Conservation (phyloP, 2,797 vertebrate species). For the Sebastes cheni region DNA sequence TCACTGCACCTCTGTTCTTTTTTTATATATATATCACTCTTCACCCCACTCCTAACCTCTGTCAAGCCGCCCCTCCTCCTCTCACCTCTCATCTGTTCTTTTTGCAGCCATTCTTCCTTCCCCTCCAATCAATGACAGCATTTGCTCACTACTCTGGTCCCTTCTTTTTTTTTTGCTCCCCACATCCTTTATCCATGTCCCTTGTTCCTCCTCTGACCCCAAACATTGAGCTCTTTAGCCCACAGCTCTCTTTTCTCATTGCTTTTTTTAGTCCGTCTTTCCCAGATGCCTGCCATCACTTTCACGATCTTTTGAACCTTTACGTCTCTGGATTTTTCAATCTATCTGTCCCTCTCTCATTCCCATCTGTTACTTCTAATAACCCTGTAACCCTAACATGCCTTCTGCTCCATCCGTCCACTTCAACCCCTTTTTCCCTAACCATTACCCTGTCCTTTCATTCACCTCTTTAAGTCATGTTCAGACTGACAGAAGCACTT, state of each 20-base stretch:
- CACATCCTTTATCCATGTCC: conserved; percentile 33
- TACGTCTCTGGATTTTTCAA: conserved; percentile 33
- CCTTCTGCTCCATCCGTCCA: conserved; percentile 27
- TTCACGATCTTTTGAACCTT: conserved; percentile 40
- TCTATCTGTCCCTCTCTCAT: conserved; percentile 18
- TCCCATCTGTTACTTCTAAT: conserved; percentile 56
- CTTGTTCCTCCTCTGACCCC: conserved; percentile 33
- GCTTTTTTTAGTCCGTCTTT: conserved; percentile 28
- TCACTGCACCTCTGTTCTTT: conserved; percentile 45
- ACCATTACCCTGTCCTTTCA: conserved; percentile 24
- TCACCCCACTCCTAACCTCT: conserved; percentile 40
- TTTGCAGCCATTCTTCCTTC: conserved; percentile 18
- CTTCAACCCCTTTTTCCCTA: conserved; percentile 13
- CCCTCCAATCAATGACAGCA: conserved; percentile 28
- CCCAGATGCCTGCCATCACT: conserved; percentile 30
- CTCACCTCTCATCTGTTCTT: conserved; percentile 54
- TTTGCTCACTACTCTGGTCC: conserved; percentile 15
- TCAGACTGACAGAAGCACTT: not conserved
- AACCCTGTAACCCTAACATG: conserved; percentile 41
- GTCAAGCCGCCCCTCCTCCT: conserved; percentile 42
- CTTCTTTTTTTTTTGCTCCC: not conserved
- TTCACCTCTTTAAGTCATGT: conserved; percentile 9
- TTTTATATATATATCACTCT: conserved; percentile 22
- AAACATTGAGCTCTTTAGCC: conserved; percentile 30
- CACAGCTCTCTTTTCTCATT: conserved; percentile 17